phyloP scores from a whole-genome alignment of 2,888 invertebrate genomes.

The Drosophila anomalata region DNA sequence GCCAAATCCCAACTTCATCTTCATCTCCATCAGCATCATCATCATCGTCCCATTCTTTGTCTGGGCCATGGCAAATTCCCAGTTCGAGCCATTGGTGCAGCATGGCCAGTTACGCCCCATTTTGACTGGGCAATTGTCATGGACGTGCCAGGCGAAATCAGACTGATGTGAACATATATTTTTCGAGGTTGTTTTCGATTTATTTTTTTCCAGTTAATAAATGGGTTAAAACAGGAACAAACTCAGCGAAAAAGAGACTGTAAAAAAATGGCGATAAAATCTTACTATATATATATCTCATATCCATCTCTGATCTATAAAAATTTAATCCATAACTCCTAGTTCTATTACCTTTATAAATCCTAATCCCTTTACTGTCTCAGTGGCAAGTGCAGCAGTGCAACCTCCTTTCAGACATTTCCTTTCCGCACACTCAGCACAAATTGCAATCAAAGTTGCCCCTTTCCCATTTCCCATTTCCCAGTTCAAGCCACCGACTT shows the following conservation, averaged over 20 bases:
- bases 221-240: slow-evolving; percentile 8
- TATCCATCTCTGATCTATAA: too few relatives aligned
- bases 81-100: slow-evolving; percentile 31
- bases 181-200: neutral
- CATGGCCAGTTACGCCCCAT: slow-evolving; percentile 45
- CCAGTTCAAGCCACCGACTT: slow-evolving; percentile 32
- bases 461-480: slow-evolving; percentile 21
- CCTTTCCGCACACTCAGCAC: slow-evolving; percentile 63
- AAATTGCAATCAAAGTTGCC: slow-evolving; percentile 71
- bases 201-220: slow-evolving; percentile 14
- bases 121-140: slow-evolving; percentile 49
- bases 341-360: neutral
- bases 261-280: neutral
- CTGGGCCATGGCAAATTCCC: slow-evolving; percentile 45
- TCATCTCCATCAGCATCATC: slow-evolving; percentile 4
- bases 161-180: slow-evolving; percentile 34
- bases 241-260: neutral
- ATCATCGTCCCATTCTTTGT: slow-evolving; percentile 8
- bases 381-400: slow-evolving; percentile 17
- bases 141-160: slow-evolving; percentile 29
- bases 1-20: slow-evolving; percentile 12
- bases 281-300: too few relatives aligned
- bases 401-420: slow-evolving; percentile 40
- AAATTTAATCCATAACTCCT: too few relatives aligned
- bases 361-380: neutral